Conservation (phyloP, 1,140 invertebrate species). For the Mycetomoellerius zeteki region DNA sequence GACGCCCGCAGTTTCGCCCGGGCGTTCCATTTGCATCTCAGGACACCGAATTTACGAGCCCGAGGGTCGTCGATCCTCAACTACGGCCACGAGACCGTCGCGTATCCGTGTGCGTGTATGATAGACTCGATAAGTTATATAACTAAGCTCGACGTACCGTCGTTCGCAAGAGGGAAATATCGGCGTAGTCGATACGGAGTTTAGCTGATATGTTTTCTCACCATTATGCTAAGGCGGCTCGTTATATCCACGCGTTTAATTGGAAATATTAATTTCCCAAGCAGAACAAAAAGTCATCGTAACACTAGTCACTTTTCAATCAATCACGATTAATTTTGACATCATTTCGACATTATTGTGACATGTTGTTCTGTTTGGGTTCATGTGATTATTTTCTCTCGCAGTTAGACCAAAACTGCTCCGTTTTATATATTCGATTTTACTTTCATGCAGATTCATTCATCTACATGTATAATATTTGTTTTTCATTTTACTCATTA, state of each 20-base stretch:
- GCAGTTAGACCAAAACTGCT: not conserved
- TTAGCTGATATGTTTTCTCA: slow-evolving; percentile 21
- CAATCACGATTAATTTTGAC: too few relatives aligned
- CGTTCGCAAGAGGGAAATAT: slow-evolving; percentile 44
- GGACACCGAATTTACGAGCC: slow-evolving; percentile 56
- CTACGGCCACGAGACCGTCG: slow-evolving; percentile 67
- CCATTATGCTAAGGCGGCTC: slow-evolving; percentile 2
- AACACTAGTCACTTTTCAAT: too few relatives aligned
- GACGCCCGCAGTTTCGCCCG: slow-evolving; percentile 47
- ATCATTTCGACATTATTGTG: too few relatives aligned
- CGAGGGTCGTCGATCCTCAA: slow-evolving; percentile 64
- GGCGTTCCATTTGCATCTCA: slow-evolving; percentile 56
- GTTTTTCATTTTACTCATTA: not conserved
- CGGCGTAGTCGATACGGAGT: slow-evolving; percentile 15
- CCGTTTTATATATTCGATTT: not conserved
- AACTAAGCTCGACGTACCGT: slow-evolving; percentile 42
- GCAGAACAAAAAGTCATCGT: too few relatives aligned
- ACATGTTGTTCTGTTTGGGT: not conserved
- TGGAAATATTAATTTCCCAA: not conserved
- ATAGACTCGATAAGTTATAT: slow-evolving; percentile 77
- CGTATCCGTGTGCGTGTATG: slow-evolving; percentile 77
- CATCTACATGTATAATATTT: not conserved
- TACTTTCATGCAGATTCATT: not conserved
- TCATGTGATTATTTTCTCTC: slow-evolving; percentile 4
- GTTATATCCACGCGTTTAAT: slow-evolving; percentile 2